Conservation (phyloP, 2,888 invertebrate genomes). For the Drosophila cognata region DNA sequence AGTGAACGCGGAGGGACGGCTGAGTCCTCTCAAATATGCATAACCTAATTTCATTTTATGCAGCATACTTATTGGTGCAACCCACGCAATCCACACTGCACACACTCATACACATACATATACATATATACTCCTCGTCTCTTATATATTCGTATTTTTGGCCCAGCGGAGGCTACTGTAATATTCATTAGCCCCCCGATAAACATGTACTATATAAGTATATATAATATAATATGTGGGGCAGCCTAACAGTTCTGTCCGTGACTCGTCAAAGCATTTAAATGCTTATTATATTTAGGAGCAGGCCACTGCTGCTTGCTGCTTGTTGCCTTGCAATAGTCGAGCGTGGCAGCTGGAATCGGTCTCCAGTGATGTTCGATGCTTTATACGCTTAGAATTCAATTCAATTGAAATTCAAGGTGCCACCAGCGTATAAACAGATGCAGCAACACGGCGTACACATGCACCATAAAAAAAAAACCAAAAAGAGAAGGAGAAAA, state of each 20-base stretch:
- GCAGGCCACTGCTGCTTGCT: conserved; percentile 1
- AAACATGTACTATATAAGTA: conserved; percentile 19
- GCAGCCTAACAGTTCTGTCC: conserved; percentile 18
- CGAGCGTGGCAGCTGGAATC: conserved; percentile 13
- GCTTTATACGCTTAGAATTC: conserved; percentile 11
- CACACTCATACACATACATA: background rate
- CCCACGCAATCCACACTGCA: conserved; percentile 31
- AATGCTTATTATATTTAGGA: conserved; percentile 69
- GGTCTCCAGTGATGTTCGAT: conserved; percentile 32
- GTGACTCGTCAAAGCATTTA: conserved; percentile 56
- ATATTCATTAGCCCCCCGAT: conserved; percentile 60
- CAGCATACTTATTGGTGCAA: conserved; percentile 52
- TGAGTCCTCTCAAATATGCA: conserved; percentile 55
- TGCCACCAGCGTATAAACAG: conserved; percentile 12
- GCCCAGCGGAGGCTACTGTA: conserved; percentile 31
- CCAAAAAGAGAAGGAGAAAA: conserved; percentile 6
- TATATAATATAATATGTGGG: conserved; percentile 8
- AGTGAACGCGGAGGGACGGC: background rate
- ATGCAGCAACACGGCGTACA: conserved; percentile 30
- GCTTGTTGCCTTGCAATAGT: background rate
- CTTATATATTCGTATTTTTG: conserved; percentile 4
- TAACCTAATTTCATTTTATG: conserved; percentile 66
- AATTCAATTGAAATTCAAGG: conserved; percentile 25
- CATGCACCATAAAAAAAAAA: conserved; percentile 8
- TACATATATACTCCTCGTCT: background rate